phyloP scores from a whole-genome alignment of 2,113 vertebrate genomes.

The Cercocebus atys region DNA sequence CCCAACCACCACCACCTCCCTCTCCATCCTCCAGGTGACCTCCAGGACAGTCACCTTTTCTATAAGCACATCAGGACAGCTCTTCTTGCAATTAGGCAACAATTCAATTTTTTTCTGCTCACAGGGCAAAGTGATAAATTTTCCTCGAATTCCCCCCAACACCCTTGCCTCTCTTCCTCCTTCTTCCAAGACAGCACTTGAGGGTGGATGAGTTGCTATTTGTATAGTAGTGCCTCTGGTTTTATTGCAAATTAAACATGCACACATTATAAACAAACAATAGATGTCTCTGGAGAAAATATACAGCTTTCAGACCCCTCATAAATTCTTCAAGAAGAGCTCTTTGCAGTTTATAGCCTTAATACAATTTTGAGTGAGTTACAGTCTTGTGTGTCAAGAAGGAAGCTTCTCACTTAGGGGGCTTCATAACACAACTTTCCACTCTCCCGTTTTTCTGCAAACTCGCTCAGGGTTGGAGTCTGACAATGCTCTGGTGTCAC shows the following conservation, averaged over 20 bases:
- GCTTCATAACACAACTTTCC: not conserved
- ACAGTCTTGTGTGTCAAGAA: not conserved
- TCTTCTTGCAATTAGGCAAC: not conserved
- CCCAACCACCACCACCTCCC: not conserved
- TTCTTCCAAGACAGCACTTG: not conserved
- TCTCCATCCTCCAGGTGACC: not conserved
- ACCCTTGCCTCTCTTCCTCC: not conserved
- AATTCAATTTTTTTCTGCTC: not conserved
- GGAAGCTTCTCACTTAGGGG: not conserved
- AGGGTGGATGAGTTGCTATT: conserved; percentile 39
- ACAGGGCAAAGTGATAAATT: conserved; percentile 5
- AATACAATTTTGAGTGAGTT: conserved; percentile 72
- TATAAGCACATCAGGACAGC: not conserved
- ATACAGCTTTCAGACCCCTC: conserved; percentile 62
- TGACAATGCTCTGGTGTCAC: not conserved
- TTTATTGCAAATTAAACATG: conserved; percentile 78
- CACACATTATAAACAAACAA: conserved; percentile 76
- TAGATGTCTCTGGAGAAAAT: conserved; percentile 69
- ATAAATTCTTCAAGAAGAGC: conserved; percentile 72
- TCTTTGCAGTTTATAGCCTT: conserved; percentile 67
- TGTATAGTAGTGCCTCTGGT: conserved; percentile 21
- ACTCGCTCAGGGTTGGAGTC: not conserved
- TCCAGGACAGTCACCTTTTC: not conserved
- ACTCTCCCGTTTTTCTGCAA: not conserved
- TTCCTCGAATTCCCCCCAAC: not conserved